phyloP scores from a whole-genome alignment of 2,113 vertebrate genomes.

The Scomber japonicus region DNA sequence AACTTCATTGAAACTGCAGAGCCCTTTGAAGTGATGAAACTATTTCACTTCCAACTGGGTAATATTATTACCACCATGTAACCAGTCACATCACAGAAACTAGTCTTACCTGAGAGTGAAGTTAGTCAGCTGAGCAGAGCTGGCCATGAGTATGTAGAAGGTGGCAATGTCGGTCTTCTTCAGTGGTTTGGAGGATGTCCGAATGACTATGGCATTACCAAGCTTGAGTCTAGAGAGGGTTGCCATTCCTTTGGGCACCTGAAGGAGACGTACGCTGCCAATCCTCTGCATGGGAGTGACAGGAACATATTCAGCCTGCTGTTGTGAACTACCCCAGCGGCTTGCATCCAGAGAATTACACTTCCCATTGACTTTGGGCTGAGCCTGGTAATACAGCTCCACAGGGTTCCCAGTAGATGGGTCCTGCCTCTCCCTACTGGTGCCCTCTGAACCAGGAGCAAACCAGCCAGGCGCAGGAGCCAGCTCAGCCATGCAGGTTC shows the following conservation, averaged over 20 bases:
- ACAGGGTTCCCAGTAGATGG: constrained; percentile 86
- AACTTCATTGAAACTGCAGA: background rate
- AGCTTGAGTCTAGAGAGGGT: constrained; percentile 87
- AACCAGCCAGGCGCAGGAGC: constrained; percentile 88
- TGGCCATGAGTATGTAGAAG: constrained; percentile 88
- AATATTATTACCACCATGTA: background rate
- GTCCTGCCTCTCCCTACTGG: constrained; percentile 85
- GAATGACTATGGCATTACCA: constrained; percentile 88
- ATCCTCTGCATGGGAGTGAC: constrained; percentile 91
- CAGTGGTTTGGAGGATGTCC: constrained; percentile 85
- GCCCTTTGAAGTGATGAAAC: background rate
- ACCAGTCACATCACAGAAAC: background rate
- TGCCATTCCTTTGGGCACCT: constrained; percentile 83
- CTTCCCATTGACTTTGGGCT: constrained; percentile 81
- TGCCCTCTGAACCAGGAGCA: constrained; percentile 80
- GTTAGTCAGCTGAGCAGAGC: constrained; percentile 86
- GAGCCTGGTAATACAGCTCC: constrained; percentile 91
- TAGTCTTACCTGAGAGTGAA: constrained; percentile 92
- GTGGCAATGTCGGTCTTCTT: constrained; percentile 90
- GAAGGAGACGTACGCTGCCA: constrained; percentile 91
- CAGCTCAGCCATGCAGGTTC: constrained; percentile 90
- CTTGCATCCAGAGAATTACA: constrained; percentile 76
- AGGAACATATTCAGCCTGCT: constrained; percentile 83
- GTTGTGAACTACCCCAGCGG: constrained; percentile 63
- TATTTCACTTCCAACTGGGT: background rate